phyloP scores from a whole-genome alignment of 2,888 invertebrate genomes.

The Sisyra terminalis region DNA sequence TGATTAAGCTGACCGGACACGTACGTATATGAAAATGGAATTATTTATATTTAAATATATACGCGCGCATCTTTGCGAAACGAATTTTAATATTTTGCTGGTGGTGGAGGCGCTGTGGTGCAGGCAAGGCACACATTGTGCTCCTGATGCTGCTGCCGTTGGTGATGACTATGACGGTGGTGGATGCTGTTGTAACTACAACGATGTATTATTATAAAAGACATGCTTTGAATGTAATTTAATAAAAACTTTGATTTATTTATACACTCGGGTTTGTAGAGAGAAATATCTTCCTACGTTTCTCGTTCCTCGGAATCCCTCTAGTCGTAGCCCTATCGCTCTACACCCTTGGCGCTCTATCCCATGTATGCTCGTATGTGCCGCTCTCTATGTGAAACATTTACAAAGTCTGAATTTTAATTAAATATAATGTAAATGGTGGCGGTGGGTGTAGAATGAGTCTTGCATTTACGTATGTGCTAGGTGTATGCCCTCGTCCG shows the following conservation, averaged over 20 bases:
- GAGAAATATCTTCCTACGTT: no score
- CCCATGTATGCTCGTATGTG: slow-evolving; percentile 2
- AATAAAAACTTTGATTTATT: slow-evolving; percentile 10
- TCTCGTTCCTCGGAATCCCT: slow-evolving; percentile 1
- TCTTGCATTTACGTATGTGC: no score
- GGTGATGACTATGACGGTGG: no score
- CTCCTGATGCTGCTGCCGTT: no score
- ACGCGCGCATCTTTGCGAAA: slow-evolving; percentile 25
- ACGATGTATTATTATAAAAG: slow-evolving; percentile 6
- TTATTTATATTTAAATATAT: slow-evolving; percentile 10
- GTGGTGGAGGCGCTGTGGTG: background rate
- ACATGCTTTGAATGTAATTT: slow-evolving; percentile 9
- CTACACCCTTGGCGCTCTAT: no score
- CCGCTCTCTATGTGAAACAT: background rate
- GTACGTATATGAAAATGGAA: slow-evolving; percentile 10
- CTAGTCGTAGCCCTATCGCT: background rate
- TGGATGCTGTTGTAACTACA: no score
- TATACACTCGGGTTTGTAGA: slow-evolving; percentile 2
- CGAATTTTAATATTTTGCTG: slow-evolving; percentile 21
- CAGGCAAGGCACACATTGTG: background rate
- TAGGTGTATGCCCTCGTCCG: no score
- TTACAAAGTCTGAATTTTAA: slow-evolving; percentile 9
- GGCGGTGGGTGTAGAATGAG: no score
- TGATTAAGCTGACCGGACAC: slow-evolving; percentile 10
- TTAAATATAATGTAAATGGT: slow-evolving; percentile 8